Percentiles rank a stretch among this genome's conserved stretches.
These are phyloP conservation scores for Clarias magur DNA, from an alignment of 2,113 vertebrate genomes.

Conservation along the genomic window DNA sequence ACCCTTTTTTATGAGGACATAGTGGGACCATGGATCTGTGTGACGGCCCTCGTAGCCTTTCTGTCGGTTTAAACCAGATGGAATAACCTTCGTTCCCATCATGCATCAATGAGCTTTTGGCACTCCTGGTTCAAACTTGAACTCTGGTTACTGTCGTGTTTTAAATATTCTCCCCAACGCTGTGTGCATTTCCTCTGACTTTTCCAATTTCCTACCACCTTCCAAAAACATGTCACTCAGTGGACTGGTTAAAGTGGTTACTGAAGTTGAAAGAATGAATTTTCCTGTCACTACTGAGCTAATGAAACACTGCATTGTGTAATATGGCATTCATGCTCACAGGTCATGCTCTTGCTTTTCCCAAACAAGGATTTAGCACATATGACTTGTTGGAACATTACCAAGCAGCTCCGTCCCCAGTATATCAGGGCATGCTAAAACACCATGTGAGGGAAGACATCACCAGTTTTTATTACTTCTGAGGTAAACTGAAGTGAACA, in stretches of 20 bases:
- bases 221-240: too few species aligned
- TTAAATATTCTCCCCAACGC: not conserved
- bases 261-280: not conserved
- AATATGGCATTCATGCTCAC: slow-evolving; percentile 14
- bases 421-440: slow-evolving; percentile 28
- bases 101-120: not conserved
- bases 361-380: slow-evolving; percentile 16
- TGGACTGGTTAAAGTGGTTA: not conserved
- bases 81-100: not conserved
- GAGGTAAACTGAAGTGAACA: slow-evolving; percentile 43
- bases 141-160: not conserved
- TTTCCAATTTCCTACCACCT: not conserved
- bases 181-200: not conserved
- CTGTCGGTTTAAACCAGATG: not conserved
- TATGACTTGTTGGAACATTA: slow-evolving; percentile 9
- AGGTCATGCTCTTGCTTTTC: not conserved
- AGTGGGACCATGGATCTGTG: too few species aligned
- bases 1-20: too few species aligned
- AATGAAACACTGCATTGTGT: slow-evolving; percentile 20
- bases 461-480: slow-evolving; percentile 12
- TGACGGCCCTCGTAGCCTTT: not conserved
- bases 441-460: slow-evolving; percentile 33
- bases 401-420: slow-evolving; percentile 32
- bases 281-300: not conserved
- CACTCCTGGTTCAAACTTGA: not conserved